Base-by-base conservation (phyloP, 2,888 invertebrate species). In the Sarcophaga variegata region DNA sequence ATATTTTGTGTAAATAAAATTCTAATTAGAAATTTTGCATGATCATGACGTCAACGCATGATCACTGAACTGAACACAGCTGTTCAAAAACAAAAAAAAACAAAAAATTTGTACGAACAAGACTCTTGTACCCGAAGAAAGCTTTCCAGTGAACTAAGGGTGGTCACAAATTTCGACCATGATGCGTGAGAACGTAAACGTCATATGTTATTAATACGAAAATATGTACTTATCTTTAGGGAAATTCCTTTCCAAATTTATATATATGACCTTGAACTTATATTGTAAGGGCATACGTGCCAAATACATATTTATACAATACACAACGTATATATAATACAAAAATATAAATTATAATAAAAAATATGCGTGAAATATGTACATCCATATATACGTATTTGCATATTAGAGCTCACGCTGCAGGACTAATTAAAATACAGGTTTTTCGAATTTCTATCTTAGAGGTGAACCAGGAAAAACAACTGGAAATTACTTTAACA, bases 261-360 rank as follows among this genome's bases (percentile, higher is more conserved):
- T 66, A 67, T 62, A 49, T 60, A 70, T 71, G 85, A 63, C 85
- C 77, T 85, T 81, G 81, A 81, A 85, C 81, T 78, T 78, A 66
- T n/a, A 45, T 14, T 37, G 27, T 66, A 74, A 81, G 85, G 81
- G 47, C 81, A 80, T 54, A 74, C n/a, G 17, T 12, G 49, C n/a
- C 27, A 10, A 37, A 67, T n/a, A n/a, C 22, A 25, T 60, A 60
- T 20, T 0, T 4, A 4, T 25, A 22, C 22, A 22, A 22, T 22
- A 3, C 25, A 25, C 27, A 27, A 27, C 27, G 27, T 27, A 4
- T 27, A 27, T 4, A 4, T 27, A 27, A 27, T 27, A 27, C 27
- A 27, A 27, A 0, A 0, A 37, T 37, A 37, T 37, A 6, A 37
- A 37, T 37, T 37, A 37, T 37, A 6, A 22, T 22, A 22, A 22